Evolutionary conservation across 2,113 vertebrate species (phyloP), one percentile per base, ranked within the genome.

Genomic region (Drymodes brunneopygia): DNA sequence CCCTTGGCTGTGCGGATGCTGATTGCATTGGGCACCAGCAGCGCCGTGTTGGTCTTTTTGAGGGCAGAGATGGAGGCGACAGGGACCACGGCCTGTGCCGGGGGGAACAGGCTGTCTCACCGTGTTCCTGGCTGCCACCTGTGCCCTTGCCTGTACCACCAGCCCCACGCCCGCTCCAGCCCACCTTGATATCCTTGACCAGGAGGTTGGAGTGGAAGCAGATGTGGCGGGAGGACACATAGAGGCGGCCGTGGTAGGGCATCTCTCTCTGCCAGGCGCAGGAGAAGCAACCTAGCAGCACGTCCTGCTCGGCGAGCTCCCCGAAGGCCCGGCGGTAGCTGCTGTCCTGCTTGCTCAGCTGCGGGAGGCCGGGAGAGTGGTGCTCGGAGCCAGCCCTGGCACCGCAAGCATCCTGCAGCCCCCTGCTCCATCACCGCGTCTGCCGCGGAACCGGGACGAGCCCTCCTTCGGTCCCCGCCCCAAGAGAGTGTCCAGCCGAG

Each of bases 211-310:
- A 98, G 91, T 98, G 97, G 97, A 99, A 99, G 95, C 98, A 99
- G 93, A 98, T 25, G 14, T 98, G 90, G 54, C n/a, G 92, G 23
- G 98, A 97, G 12, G 98, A 98, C 91, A 99, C 61, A 42, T 98
- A 99, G 33, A 99, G 98, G 48, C 98, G 98, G 62, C 99, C 98
- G 0, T 98, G 98, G 90, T 98, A 99, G 65, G 98, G 98, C 78
- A 99, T 98, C 78, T 99, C 99, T 81, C 97, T 98, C 91, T 99
- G 98, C 97, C 99, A 98, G 65, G 99, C 98, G 23, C 99, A 99
- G 40, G 99, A 96, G 96, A 98, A 99, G 42, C 98, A 98, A 51
- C 97, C 98, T 71, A 98, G 95, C 84, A 99, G 97, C 21, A 90
- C 96, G 50, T 98, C 98, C 29, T 40, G 95, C 74, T 98, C 96